These are phyloP conservation scores for Haliclona indistincta DNA, from an alignment of 37 sponge, comb jelly and placozoan species.

Conservation along the genomic window DNA sequence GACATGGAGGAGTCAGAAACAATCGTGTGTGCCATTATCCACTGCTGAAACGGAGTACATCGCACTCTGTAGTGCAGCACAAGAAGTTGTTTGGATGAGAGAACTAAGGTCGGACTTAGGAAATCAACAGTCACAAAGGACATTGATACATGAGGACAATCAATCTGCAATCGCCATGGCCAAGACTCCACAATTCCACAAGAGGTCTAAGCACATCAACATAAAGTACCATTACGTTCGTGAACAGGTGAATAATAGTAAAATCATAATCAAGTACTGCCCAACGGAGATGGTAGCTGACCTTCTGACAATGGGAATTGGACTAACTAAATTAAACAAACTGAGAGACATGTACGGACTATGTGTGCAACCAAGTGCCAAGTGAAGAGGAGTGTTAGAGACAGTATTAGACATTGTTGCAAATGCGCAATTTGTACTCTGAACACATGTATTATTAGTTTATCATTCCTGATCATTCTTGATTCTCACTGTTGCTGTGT, in stretches of 20 bases:
- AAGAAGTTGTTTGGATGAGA: conserved; percentile 8
- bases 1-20: conserved; percentile 34
- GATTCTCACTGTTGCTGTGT: too few species aligned
- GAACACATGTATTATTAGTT: too few species aligned
- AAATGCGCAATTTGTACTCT: too few species aligned
- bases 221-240: conserved; percentile 34
- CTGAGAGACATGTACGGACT: too few species aligned
- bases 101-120: conserved; percentile 1
- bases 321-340: too few species aligned
- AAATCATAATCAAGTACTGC: conserved; percentile 17
- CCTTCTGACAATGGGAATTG: too few species aligned
- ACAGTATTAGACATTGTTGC: too few species aligned
- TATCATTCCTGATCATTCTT: too few species aligned
- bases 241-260: conserved; percentile 14
- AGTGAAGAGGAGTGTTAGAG: too few species aligned
- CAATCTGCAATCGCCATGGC: conserved; percentile 30
- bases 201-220: conserved; percentile 30
- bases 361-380: too few species aligned
- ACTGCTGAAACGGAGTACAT: conserved; percentile 32
- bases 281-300: conserved; percentile 35
- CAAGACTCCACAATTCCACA: conserved; percentile 31
- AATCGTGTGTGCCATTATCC: conserved; percentile 36
- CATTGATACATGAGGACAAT: conserved; percentile 18
- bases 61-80: background rate
- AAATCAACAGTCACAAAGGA: background rate